Evolutionary conservation across 2,888 invertebrate genomes (phyloP), one percentile per base, ranked within the genome.

Genomic region (Drosophila nr. fundita): DNA sequence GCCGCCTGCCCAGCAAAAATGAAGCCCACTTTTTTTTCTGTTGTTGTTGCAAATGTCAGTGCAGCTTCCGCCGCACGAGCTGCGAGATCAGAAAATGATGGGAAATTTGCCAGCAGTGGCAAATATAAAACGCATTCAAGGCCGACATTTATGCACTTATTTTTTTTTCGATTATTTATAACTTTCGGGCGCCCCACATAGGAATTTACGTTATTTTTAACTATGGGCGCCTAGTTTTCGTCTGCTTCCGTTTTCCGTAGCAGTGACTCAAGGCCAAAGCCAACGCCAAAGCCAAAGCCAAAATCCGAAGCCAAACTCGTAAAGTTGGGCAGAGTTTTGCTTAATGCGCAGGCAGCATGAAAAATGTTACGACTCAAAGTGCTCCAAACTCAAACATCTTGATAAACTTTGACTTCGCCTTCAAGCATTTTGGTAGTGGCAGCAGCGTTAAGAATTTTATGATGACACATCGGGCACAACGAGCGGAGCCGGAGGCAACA

Each of bases 271-370:
- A 42, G 49, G 32, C 38, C 38, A 21, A 27, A 27, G 27, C 54
- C 67, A 68, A 67, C 53, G 34, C 27, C 45, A 52, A 40, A 40
- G 27, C 48, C 18, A 29, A 50, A 65, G 40, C 32, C 49, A 69
- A 40, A 68, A 55, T n/a, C 64, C 68, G 73, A 64, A 68, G 80
- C 77, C 80, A 76, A 71, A 76, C 82, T 72, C 90, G 79, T 89
- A 79, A 85, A 82, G 82, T 69, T 87, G 68, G 73, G 65, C 76
- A 70, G 66, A 80, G 67, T 83, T 89, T 84, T 85, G 71, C 69
- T 87, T 78, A 77, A 81, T 73, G 82, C 61, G 63, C 81, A 61
- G 32, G 27, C 72, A 68, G 68, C 65, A 72, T 77, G 77, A 64
- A 62, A 34, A 59, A 52, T 78, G 68, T 78, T 49, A 73, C 55